Conservation (phyloP, 2,888 invertebrate species). For the Eilema depressum region DNA sequence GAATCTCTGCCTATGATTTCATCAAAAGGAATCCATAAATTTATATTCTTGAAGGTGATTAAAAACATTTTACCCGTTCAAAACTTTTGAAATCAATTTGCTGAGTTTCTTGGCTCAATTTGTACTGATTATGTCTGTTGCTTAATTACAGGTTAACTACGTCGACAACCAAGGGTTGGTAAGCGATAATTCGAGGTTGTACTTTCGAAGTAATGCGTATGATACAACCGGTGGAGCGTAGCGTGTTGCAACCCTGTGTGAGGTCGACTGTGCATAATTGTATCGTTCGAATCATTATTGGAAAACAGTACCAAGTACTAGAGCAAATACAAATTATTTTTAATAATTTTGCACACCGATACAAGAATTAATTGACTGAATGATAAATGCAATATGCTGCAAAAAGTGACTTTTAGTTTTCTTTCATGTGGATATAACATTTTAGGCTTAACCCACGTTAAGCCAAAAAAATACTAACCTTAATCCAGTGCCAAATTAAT, state of each 20-base stretch:
- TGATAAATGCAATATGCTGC: background rate
- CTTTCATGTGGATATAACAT: background rate
- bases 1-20: too few relatives aligned
- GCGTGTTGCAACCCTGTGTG: constrained; percentile 68
- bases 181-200: constrained; percentile 60
- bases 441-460: background rate
- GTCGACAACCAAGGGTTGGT: constrained; percentile 57
- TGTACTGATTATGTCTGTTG: background rate
- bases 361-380: constrained; percentile 19
- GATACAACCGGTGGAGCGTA: constrained; percentile 61
- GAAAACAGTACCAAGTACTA: constrained; percentile 23
- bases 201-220: constrained; percentile 72
- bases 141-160: constrained; percentile 29
- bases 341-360: constrained; percentile 35
- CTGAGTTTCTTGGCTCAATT: background rate
- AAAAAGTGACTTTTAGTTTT: background rate
- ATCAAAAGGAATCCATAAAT: too few relatives aligned
- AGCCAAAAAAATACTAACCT: background rate
- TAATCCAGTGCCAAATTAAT: too few relatives aligned
- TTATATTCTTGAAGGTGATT: too few relatives aligned
- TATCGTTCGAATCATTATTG: constrained; percentile 24
- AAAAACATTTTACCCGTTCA: background rate
- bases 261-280: constrained; percentile 52
- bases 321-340: constrained; percentile 2
- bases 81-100: background rate